Base-by-base conservation (phyloP, 2,113 vertebrate genomes). In the Amia ocellicauda region DNA sequence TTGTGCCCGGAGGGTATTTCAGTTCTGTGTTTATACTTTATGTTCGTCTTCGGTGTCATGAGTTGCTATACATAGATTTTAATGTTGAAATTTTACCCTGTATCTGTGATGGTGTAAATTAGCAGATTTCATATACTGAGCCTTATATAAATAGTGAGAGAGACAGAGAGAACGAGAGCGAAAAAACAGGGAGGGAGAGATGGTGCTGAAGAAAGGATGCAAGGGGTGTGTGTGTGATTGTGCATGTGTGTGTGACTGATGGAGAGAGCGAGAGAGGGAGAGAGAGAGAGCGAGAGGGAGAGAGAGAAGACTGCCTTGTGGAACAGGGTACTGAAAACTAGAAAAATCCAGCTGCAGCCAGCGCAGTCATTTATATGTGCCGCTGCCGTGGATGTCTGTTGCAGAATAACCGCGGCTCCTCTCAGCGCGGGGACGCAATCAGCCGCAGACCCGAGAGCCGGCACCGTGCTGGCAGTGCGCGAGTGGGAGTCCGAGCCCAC, bases 321-420 rank as follows among this genome's bases (percentile, higher is more conserved):
- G 17, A 43, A 42, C 13, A 26, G 47, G 17, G 20, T 20, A 17
- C 45, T 40, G 55, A 50, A 65, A 60, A 60, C 56, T 59, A 66
- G 64, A 66, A 42, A 60, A 54, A 66, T 60, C 49, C 64, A 54
- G 64, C 45, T 58, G 36, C 47, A 54, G 64, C 64, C 57, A 66
- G 57, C 27, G n/a, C 17, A 54, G 36, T 36, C 22, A 23, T 27
- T 52, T 28, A 66, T 43, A 36, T 53, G 5, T 24, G 58, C 29
- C 24, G 4, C 9, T 40, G 31, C 55, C 23, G 42, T 43, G n/a
- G n/a, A 16, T 47, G 3, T n/a, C 14, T 17, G 9, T 16, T 17
- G 59, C 13, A 26, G 19, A 28, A 36, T 36, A 36, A 13, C 54
- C 31, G 62, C 24, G 28, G 53, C 13, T 41, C 16, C 41, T 26